These are phyloP conservation scores for Caradrina kadenii DNA, from an alignment of 2,888 invertebrate species.

Conservation along the genomic window DNA sequence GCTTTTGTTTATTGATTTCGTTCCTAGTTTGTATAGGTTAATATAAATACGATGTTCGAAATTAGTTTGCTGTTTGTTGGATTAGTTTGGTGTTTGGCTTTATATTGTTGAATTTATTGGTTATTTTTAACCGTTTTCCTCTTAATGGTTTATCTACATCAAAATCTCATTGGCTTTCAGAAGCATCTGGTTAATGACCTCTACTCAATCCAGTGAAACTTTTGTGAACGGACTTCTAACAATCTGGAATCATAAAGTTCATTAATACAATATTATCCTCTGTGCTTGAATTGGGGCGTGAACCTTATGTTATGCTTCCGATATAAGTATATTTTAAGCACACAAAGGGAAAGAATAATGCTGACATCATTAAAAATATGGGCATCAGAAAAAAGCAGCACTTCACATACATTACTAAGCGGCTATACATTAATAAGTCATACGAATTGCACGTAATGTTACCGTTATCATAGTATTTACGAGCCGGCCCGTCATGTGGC, in stretches of 20 bases:
- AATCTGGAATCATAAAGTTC: not conserved
- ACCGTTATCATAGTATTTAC: constrained; percentile 61
- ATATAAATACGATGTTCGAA: constrained; percentile 37
- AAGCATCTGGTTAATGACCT: not conserved
- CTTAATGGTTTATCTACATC: not conserved
- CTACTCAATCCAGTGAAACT: not conserved
- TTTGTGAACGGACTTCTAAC: not conserved
- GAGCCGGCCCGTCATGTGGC: constrained; percentile 37
- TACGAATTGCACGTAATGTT: constrained; percentile 39
- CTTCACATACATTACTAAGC: constrained; percentile 41
- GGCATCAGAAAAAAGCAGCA: constrained; percentile 3
- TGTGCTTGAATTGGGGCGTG: too few species aligned
- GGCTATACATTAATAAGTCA: constrained; percentile 53
- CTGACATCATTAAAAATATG: constrained; percentile 2
- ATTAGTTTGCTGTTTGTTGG: constrained; percentile 43
- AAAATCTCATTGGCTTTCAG: not conserved
- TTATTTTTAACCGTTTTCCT: constrained; percentile 3
- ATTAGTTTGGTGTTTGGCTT: constrained; percentile 17
- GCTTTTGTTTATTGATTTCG: constrained; percentile 51
- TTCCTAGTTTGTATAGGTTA: constrained; percentile 23
- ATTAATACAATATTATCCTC: too few species aligned
- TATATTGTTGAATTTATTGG: constrained; percentile 2
- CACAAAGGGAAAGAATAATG: not conserved
- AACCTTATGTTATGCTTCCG: too few species aligned
- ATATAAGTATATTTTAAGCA: not conserved